phyloP scores from a whole-genome alignment of 2,888 invertebrate genomes.

The Lissocephala sabroskyi region DNA sequence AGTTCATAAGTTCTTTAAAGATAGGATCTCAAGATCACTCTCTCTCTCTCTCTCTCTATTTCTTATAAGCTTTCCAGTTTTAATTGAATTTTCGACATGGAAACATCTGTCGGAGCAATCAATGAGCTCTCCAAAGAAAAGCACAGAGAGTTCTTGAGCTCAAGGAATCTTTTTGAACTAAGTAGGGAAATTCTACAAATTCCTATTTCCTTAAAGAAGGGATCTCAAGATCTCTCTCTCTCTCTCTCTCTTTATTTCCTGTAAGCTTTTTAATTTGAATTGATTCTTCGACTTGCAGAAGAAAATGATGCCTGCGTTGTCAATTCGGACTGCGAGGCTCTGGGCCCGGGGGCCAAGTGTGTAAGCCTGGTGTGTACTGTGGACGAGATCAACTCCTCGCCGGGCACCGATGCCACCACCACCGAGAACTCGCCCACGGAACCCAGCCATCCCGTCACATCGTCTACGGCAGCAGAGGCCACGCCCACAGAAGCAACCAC shows the following conservation, averaged over 20 bases:
- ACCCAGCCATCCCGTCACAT: slow-evolving; percentile 29
- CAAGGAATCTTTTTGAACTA: too few species aligned
- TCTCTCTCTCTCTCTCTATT: too few species aligned
- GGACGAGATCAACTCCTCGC: slow-evolving; percentile 36
- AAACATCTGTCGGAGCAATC: slow-evolving; percentile 72
- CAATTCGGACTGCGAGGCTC: slow-evolving; percentile 67
- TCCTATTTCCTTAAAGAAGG: too few species aligned
- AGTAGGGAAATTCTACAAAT: too few species aligned
- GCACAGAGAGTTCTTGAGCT: too few species aligned
- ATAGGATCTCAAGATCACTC: too few species aligned
- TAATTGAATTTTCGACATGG: too few species aligned
- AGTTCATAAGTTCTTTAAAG: too few species aligned
- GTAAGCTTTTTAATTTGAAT: too few species aligned
- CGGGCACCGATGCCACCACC: slow-evolving; percentile 11
- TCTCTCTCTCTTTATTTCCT: background rate
- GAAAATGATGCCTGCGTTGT: slow-evolving; percentile 70
- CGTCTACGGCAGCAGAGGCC: slow-evolving; percentile 25
- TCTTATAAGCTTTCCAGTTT: too few species aligned
- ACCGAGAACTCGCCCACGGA: slow-evolving; percentile 24
- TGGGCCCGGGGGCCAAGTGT: slow-evolving; percentile 62
- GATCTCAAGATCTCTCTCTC: background rate
- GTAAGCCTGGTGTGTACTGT: slow-evolving; percentile 54
- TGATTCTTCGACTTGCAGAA: too few species aligned
- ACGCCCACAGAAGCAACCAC: slow-evolving; percentile 18
- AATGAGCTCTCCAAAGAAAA: too few species aligned